phyloP scores from a whole-genome alignment of 2,888 invertebrate genomes.

The Nasonovia ribisnigri region DNA sequence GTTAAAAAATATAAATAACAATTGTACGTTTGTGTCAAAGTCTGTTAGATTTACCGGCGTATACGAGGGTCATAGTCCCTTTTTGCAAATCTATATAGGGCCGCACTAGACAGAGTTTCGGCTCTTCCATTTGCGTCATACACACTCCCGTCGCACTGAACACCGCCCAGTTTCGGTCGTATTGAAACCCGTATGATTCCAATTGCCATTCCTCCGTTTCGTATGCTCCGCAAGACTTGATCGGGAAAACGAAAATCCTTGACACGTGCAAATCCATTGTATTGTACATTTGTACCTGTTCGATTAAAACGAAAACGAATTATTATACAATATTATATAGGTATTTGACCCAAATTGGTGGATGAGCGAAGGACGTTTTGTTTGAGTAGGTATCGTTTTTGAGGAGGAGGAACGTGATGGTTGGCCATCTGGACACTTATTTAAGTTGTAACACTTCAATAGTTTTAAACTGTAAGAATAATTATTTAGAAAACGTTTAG shows the following conservation, averaged over 20 bases:
- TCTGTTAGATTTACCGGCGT: conserved; percentile 73
- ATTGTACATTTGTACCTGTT: conserved; percentile 22
- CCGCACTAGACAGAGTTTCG: conserved; percentile 82
- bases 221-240: conserved; percentile 91
- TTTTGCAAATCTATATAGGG: conserved; percentile 79
- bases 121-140: conserved; percentile 88
- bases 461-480: neutral
- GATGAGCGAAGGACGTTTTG: neutral
- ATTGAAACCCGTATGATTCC: conserved; percentile 82
- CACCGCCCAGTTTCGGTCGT: conserved; percentile 96
- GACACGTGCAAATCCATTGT: conserved; percentile 54
- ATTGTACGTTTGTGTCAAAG: neutral
- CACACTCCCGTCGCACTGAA: conserved; percentile 84
- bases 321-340: neutral
- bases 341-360: too few relatives aligned
- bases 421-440: neutral
- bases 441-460: neutral
- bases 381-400: neutral
- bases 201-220: conserved; percentile 81
- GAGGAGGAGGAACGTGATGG: neutral
- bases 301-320: neutral
- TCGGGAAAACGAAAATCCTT: conserved; percentile 82
- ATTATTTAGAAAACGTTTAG: neutral
- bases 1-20: neutral
- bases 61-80: conserved; percentile 74